Evolutionary conservation across 2,888 invertebrate genomes (phyloP).

Genomic region (Phortica magna): DNA sequence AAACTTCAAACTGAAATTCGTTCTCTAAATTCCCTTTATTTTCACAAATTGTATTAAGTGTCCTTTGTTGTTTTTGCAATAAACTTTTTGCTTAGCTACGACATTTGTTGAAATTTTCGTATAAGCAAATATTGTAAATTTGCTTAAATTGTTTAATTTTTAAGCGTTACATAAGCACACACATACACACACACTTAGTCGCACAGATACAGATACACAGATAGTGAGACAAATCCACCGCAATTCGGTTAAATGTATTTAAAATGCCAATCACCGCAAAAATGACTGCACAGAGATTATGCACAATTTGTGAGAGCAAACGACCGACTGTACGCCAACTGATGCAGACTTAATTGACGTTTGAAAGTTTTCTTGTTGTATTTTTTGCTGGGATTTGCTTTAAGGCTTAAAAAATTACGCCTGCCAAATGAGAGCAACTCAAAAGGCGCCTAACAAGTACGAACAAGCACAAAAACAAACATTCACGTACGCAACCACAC

Average conservation of each 20-base stretch:
- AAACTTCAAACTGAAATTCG: too few species aligned
- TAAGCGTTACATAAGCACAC: background rate
- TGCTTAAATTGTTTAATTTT: slow-evolving; percentile 19
- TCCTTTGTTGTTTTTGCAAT: too few species aligned
- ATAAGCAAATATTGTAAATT: background rate
- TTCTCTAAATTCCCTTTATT: too few species aligned
- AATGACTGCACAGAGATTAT: slow-evolving; percentile 9
- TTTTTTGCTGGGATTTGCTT: background rate
- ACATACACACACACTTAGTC: background rate
- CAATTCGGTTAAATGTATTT: slow-evolving; percentile 4
- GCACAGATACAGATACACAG: background rate
- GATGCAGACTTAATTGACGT: slow-evolving; percentile 6
- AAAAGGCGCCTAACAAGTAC: background rate
- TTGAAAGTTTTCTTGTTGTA: background rate
- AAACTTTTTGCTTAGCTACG: too few species aligned
- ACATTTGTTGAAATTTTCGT: background rate
- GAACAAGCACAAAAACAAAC: background rate
- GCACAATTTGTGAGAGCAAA: background rate
- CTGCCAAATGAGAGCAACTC: background rate
- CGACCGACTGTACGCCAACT: background rate
- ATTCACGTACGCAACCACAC: background rate
- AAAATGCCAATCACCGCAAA: slow-evolving; percentile 1
- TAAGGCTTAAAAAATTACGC: slow-evolving; percentile 8
- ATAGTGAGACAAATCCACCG: background rate
- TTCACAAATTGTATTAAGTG: too few species aligned